phyloP scores from a whole-genome alignment of 2,797 vertebrate species.

The Todus mexicanus region DNA sequence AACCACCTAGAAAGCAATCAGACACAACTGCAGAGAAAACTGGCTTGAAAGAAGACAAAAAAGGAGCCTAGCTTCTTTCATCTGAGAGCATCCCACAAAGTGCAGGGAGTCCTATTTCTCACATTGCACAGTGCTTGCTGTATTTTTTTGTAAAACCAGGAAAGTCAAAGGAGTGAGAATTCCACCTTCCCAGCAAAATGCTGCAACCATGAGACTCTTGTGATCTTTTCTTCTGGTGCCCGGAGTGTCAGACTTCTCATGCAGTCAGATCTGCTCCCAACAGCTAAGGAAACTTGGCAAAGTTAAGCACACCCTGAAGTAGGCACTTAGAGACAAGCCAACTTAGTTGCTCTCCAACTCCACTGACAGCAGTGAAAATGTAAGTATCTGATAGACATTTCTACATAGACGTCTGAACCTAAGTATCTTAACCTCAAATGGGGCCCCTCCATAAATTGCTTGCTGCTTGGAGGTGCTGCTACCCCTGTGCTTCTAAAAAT shows the following conservation, averaged over 20 bases:
- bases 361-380: background rate
- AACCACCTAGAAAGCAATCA: background rate
- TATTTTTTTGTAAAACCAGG: background rate
- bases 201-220: background rate
- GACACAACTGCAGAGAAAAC: background rate
- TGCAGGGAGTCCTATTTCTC: background rate
- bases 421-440: background rate
- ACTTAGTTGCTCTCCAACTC: background rate
- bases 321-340: background rate
- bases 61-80: background rate
- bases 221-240: background rate
- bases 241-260: background rate
- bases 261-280: background rate
- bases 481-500: background rate
- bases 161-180: background rate
- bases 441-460: background rate
- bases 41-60: background rate
- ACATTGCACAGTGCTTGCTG: background rate
- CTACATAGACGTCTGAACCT: rapidly evolving
- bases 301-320: background rate
- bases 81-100: background rate
- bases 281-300: background rate
- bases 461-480: background rate
- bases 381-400: background rate
- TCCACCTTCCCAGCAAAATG: background rate